Evolutionary conservation across 2,888 invertebrate genomes (phyloP), one percentile per base, ranked within the genome.

Genomic region (Polietes domitor): DNA sequence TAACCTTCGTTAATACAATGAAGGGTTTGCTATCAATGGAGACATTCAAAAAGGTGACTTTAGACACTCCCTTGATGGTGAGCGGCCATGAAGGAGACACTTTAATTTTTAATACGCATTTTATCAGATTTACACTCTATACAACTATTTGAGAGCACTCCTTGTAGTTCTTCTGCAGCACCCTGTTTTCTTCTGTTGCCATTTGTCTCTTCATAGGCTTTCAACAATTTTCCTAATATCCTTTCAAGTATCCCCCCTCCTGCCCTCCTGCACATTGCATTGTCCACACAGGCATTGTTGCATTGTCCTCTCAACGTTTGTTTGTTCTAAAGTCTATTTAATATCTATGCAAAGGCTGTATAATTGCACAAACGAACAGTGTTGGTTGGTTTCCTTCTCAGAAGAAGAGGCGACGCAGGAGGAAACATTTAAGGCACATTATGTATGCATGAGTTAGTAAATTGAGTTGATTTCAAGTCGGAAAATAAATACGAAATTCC

Each of bases 361-460:
- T 84, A 68, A 72, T 80, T 68, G 68, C 37, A 37, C 37, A 37
- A 7, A 43, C 24, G 19, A 12, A 10, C 68, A 41, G 15, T 58
- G 74, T 24, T 72, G 41, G 12, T n/a, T n/a, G n/a, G 17, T 17
- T 32, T 76, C 37, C 37, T 7, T 28, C 65, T 19, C 47, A 41
- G 12, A 63, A 9, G 10, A 50, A 7, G 47, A n/a, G 12, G 65
- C 6, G 71, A 32, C 50, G 72, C 78, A 84, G 43, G 71, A 43
- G 58, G 72, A 84, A 84, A 43, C 72, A 82, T 86, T 85, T 86
- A 81, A 81, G 87, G 87, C 87, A 90, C 24, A 68, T 90, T 90
- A 90, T 85, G 87, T 89, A 91, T 91, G 91, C 90, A 91, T 90
- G 91, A 87, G 86, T 89, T 90, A 86, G 89, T 89, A 89, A 90